phyloP scores from a whole-genome alignment of 2,888 invertebrate genomes.

The Diadegma fenestrale region DNA sequence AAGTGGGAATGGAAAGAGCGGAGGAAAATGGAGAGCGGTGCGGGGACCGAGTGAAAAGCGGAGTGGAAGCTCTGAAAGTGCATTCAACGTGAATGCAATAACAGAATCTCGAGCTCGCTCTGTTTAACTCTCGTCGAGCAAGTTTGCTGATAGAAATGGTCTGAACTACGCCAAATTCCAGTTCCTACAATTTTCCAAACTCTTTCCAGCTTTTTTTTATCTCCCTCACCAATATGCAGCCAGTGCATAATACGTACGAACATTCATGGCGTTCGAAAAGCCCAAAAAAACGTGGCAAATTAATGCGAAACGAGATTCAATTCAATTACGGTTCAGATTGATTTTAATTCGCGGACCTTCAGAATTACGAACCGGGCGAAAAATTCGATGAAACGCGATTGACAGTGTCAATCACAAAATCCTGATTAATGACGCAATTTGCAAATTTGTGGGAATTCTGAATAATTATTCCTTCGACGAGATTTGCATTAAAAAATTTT shows the following conservation, averaged over 20 bases:
- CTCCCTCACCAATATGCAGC: not conserved
- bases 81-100: conserved; percentile 67
- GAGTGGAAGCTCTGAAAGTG: conserved; percentile 63
- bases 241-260: not conserved
- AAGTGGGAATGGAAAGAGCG: not conserved
- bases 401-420: not conserved
- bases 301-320: conserved; percentile 1
- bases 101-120: conserved; percentile 60
- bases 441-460: not conserved
- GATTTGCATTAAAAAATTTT: not conserved
- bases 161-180: conserved; percentile 30
- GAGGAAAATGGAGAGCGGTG: conserved; percentile 22
- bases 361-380: not conserved
- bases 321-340: not conserved
- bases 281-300: conserved; percentile 11
- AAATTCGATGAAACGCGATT: not conserved
- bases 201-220: conserved; percentile 13
- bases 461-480: not conserved
- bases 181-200: conserved; percentile 21
- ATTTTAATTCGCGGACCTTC: not conserved
- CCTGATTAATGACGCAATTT: not conserved
- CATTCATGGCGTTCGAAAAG: not conserved
- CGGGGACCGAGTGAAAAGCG: conserved; percentile 55
- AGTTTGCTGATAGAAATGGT: conserved; percentile 52
- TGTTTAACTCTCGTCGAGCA: conserved; percentile 59